These are phyloP conservation scores for Dysidea cf. avara DNA, from an alignment of 37 sponge, comb jelly and placozoan species.

Conservation along the genomic window DNA sequence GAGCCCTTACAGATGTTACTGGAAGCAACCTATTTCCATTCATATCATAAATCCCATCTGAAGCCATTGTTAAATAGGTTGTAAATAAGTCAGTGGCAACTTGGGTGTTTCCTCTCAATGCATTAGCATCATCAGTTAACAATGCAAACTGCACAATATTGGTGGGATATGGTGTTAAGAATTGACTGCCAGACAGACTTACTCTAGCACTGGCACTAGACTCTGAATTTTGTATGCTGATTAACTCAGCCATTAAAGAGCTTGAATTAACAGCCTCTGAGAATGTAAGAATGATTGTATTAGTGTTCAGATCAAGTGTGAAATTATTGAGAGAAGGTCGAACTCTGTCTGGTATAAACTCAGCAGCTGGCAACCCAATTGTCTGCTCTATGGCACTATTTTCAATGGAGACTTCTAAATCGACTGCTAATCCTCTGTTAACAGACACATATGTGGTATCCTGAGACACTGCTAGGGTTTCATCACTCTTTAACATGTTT, in stretches of 20 bases:
- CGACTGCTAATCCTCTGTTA: constrained; percentile 38
- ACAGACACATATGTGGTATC: constrained; percentile 59
- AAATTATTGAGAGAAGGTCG: constrained; percentile 51
- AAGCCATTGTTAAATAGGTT: constrained; percentile 77
- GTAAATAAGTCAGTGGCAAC: constrained; percentile 45
- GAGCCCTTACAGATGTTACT: constrained; percentile 60
- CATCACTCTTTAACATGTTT: constrained; percentile 57
- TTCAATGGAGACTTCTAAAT: constrained; percentile 55
- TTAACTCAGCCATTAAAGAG: constrained; percentile 52
- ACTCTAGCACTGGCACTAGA: constrained; percentile 23
- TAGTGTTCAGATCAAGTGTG: constrained; percentile 48
- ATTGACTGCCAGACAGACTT: constrained; percentile 49
- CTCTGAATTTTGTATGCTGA: constrained; percentile 52
- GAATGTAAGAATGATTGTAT: constrained; percentile 59
- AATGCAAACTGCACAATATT: constrained; percentile 51
- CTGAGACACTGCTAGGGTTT: constrained; percentile 47
- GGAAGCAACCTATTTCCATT: constrained; percentile 69
- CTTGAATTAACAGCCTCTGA: constrained; percentile 81
- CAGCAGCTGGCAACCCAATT: constrained; percentile 33
- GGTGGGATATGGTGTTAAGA: constrained; percentile 27
- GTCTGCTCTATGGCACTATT: constrained; percentile 21
- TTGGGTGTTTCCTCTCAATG: constrained; percentile 28
- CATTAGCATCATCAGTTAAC: constrained; percentile 40
- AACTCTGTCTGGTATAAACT: constrained; percentile 72
- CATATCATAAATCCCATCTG: constrained; percentile 82